Conservation (phyloP, 2,888 invertebrate species). For the Drosophila setosimentum region DNA sequence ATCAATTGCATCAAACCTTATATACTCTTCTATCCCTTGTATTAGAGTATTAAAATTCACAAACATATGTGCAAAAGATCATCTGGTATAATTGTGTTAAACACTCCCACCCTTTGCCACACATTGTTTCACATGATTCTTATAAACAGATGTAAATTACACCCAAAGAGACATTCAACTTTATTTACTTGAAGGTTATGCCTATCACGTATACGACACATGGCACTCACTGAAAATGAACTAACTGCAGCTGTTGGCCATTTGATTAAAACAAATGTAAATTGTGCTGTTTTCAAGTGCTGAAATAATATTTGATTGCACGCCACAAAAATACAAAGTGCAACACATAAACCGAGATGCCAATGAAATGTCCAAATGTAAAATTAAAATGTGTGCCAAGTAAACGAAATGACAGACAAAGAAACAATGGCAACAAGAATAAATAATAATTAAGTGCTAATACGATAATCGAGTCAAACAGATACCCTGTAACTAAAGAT, state of each 20-base stretch:
- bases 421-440: slow-evolving; percentile 12
- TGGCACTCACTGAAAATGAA: slow-evolving; percentile 13
- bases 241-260: slow-evolving; percentile 36
- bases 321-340: slow-evolving; percentile 11
- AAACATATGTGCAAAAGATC: not conserved
- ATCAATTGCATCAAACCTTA: no score
- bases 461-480: slow-evolving; percentile 1
- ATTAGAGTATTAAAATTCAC: not conserved
- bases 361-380: slow-evolving; percentile 63
- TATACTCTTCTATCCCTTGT: no score
- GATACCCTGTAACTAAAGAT: slow-evolving; percentile 7
- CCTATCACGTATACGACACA: slow-evolving; percentile 51
- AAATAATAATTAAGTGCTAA: not conserved
- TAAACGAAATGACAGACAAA: slow-evolving; percentile 47
- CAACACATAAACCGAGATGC: slow-evolving; percentile 36
- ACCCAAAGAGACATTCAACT: slow-evolving; percentile 20
- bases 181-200: slow-evolving; percentile 19
- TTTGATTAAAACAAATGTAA: slow-evolving; percentile 48
- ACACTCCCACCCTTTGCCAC: not conserved
- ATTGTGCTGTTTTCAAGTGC: slow-evolving; percentile 45
- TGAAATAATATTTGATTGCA: slow-evolving; percentile 46
- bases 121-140: not conserved
- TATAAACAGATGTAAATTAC: slow-evolving; percentile 36
- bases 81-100: not conserved
- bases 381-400: slow-evolving; percentile 71